These are phyloP conservation scores for Chauna torquata DNA, from an alignment of 2,113 vertebrate genomes.

Conservation along the genomic window DNA sequence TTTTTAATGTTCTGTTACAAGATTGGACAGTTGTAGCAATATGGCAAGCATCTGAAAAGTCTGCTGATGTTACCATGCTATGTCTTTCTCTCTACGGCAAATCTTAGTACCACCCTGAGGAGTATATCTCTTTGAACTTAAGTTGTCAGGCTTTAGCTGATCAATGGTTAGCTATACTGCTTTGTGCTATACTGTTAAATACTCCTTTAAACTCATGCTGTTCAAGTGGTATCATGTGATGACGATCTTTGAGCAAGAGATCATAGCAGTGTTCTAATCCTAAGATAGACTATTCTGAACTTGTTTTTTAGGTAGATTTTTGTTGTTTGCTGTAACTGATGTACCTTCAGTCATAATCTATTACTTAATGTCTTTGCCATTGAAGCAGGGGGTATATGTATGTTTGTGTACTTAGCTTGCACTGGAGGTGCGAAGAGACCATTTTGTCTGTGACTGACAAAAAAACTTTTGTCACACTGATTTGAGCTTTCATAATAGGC, in stretches of 20 bases:
- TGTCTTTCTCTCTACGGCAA: conserved; percentile 79
- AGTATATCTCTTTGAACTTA: conserved; percentile 80
- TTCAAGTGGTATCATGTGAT: background rate
- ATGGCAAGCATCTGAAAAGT: conserved; percentile 83
- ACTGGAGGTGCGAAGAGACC: background rate
- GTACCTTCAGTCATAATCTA: background rate
- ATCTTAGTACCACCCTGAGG: conserved; percentile 82
- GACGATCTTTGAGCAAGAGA: background rate
- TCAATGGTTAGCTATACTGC: conserved; percentile 74
- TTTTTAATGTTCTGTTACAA: background rate
- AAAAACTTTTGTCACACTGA: background rate
- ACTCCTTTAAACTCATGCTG: background rate
- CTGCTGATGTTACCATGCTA: conserved; percentile 79
- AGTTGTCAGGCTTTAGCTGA: conserved; percentile 82
- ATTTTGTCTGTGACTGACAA: background rate
- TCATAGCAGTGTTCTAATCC: background rate
- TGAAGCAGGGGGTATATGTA: background rate
- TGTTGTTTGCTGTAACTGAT: background rate
- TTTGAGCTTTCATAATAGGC: background rate
- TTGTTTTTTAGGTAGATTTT: background rate
- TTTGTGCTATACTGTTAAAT: conserved; percentile 31
- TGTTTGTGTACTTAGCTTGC: background rate
- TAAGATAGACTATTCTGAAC: background rate
- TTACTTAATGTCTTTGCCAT: background rate
- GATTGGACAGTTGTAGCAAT: conserved; percentile 63